Evolutionary conservation across 2,888 invertebrate genomes (phyloP), one percentile per base, ranked within the genome.

Genomic region (Rutpela maculata): DNA sequence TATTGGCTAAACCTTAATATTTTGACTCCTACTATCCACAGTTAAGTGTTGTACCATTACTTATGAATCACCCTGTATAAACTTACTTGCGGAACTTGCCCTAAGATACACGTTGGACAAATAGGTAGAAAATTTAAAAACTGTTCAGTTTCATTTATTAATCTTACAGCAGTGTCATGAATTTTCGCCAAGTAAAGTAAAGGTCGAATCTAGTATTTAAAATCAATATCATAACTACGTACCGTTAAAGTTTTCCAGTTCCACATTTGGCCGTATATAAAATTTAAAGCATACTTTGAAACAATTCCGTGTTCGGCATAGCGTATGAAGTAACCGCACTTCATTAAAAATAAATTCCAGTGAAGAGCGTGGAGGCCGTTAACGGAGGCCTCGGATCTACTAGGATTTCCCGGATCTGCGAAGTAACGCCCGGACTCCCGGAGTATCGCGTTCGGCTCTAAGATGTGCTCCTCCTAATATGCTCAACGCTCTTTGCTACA

Each of bases 261-360:
- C 5, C 26, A 26, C 19, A 43, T 38, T 12, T 60, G 17, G 19
- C 70, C 50, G 18, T 59, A 26, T 59, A 70, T 71, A 63, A 55
- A 22, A 63, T 19, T 17, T 31, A 63, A 63, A 63, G 43, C 62
- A 43, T 43, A 72, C 72, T 72, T 72, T 55, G 72, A 72, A 72
- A 74, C 66, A 70, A 71, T 77, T 67, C 19, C 57, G 38, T 62
- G 63, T 67, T 62, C n/a, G 60, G 75, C 72, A 56, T 43, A 70
- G 76, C 68, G 62, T 74, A 65, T 63, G 63, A 71, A 74, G 74
- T 62, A 68, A 87, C 86, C 87, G 86, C 89, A 90, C 91, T 91
- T 91, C 90, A 91, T 91, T 91, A 91, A 91, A 91, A 91, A 91
- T 90, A 91, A 91, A 91, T 91, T 90, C 89, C 87, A 84, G 84